Evolutionary conservation across 2,888 invertebrate species (phyloP).

Genomic region (Volucella inflata): DNA sequence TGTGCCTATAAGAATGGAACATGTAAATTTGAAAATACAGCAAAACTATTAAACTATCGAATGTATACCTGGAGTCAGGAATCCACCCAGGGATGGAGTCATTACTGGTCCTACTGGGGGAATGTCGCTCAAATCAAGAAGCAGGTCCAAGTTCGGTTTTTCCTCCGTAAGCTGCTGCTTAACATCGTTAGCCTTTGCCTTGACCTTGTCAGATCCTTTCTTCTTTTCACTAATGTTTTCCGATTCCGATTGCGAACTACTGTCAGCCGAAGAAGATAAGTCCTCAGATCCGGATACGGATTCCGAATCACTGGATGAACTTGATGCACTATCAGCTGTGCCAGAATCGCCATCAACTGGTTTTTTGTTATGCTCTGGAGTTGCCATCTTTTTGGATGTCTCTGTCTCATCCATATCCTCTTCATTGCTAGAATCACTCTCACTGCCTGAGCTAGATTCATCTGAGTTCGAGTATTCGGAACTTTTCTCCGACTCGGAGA

Average conservation of each 20-base stretch:
- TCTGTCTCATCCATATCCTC: constrained; percentile 63
- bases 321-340: constrained; percentile 80
- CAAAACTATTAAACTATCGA: neutral
- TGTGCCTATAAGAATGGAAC: constrained; percentile 77
- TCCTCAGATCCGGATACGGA: constrained; percentile 51
- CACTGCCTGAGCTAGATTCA: constrained; percentile 78
- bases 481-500: constrained; percentile 83
- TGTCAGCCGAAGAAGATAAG: constrained; percentile 57
- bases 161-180: constrained; percentile 76
- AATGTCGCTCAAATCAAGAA: constrained; percentile 92
- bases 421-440: constrained; percentile 75
- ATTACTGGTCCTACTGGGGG: constrained; percentile 87
- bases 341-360: constrained; percentile 76
- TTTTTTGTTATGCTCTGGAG: constrained; percentile 45
- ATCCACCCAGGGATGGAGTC: constrained; percentile 92
- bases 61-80: constrained; percentile 87
- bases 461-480: constrained; percentile 81
- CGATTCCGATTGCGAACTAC: constrained; percentile 68
- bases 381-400: constrained; percentile 49
- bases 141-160: constrained; percentile 90
- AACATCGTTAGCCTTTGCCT: constrained; percentile 65
- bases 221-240: constrained; percentile 81
- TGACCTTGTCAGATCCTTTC: constrained; percentile 69
- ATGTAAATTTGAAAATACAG: neutral
- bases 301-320: constrained; percentile 67